Percentiles rank a stretch among this genome's conserved stretches.
These are phyloP conservation scores for Orthosia gracilis DNA, from an alignment of 2,888 invertebrate species.

Conservation along the genomic window DNA sequence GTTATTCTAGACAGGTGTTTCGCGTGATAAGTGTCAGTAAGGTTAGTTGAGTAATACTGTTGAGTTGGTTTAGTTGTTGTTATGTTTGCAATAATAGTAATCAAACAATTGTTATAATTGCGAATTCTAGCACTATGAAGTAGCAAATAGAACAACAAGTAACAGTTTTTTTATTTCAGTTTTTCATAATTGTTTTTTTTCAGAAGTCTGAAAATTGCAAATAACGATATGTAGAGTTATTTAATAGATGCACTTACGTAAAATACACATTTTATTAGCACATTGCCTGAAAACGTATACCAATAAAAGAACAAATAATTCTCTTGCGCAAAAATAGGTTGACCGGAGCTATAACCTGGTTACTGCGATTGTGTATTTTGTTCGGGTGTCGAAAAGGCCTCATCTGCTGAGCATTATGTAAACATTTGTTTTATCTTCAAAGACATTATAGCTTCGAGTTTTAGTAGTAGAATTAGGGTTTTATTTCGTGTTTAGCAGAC, in stretches of 20 bases:
- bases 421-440: slow-evolving; percentile 56
- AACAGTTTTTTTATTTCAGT: background rate
- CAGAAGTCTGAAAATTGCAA: slow-evolving; percentile 14
- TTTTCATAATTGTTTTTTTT: background rate
- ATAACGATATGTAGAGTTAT: slow-evolving; percentile 9
- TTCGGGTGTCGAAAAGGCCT: slow-evolving; percentile 52
- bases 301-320: slow-evolving; percentile 45
- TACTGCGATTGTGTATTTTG: slow-evolving; percentile 54
- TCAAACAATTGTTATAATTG: slow-evolving; percentile 1
- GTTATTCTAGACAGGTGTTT: slow-evolving; percentile 17
- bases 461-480: slow-evolving; percentile 56
- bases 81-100: slow-evolving; percentile 13
- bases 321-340: slow-evolving; percentile 47
- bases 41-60: slow-evolving; percentile 9
- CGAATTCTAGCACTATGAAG: background rate
- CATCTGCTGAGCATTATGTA: slow-evolving; percentile 55
- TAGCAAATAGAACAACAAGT: background rate
- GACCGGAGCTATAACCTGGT: slow-evolving; percentile 46
- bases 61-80: background rate
- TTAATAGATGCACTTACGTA: slow-evolving; percentile 27
- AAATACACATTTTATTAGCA: slow-evolving; percentile 30
- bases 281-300: slow-evolving; percentile 32
- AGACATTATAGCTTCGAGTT: slow-evolving; percentile 58
- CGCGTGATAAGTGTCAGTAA: slow-evolving; percentile 20
- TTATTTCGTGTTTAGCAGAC: slow-evolving; percentile 71